Base-by-base conservation (phyloP, 2,888 invertebrate species). In the Ophraella communa region DNA sequence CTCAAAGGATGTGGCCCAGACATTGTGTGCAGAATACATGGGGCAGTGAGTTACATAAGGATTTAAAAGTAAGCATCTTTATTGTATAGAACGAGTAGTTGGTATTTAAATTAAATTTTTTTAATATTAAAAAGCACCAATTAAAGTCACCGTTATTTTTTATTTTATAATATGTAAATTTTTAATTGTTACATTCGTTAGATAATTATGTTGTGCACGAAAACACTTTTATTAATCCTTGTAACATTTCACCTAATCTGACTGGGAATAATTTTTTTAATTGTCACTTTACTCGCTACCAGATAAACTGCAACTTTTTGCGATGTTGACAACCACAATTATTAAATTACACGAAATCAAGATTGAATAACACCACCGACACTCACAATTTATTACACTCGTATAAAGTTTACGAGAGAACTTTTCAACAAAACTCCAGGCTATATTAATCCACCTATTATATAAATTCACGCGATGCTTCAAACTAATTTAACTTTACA, bases 21-120 rank as follows among this genome's bases (percentile, higher is more conserved):
- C 98, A 98, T 82, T 98, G 98, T 82, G 94, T 98, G 8, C 95
- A 96, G 82, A 92, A 94, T 74, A 91, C 94, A 0, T 94, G 94
- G 94, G 98, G 98, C 2, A 92, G 96, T 0, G 92, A 96, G 79
- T 85, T 97, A 44, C 95, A 96, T 79, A 89, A 91, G 76, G 92
- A 95, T 74, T 84, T 98, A 0, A 94, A 92, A 85, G 91, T 91
- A 76, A 70, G 70, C n/a, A n/a, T n/a, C n/a, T n/a, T n/a, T n/a
- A n/a, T n/a, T n/a, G n/a, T n/a, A n/a, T n/a, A n/a, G n/a, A n/a
- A n/a, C n/a, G n/a, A n/a, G n/a, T n/a, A n/a, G n/a, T n/a, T n/a
- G n/a, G n/a, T n/a, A n/a, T n/a, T n/a, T n/a, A n/a, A n/a, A n/a
- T n/a, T n/a, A n/a, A n/a, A n/a, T n/a, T n/a, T n/a, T n/a, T n/a